Conservation (phyloP, 1,140 invertebrate genomes). For the Lasioglossum albipes region DNA sequence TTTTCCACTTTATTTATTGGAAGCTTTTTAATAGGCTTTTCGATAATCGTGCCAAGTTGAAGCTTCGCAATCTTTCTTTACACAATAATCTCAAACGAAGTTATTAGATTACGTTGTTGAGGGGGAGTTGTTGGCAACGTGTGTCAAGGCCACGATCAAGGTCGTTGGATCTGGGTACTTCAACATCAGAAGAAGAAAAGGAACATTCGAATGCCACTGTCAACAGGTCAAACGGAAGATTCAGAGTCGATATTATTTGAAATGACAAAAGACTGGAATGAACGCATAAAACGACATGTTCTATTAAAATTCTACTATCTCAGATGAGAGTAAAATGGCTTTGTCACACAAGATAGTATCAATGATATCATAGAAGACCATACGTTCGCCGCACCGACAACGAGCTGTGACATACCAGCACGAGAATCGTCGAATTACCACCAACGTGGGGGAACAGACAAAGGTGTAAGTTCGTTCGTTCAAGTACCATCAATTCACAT, state of each 20-base stretch:
- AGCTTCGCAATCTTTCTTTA: no score
- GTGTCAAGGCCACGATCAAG: no score
- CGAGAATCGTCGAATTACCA: conserved; percentile 93
- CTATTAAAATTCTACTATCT: conserved; percentile 94
- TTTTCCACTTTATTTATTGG: no score
- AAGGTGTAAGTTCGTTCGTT: conserved; percentile 97
- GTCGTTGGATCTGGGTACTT: no score
- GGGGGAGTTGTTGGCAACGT: no score
- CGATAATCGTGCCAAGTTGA: no score
- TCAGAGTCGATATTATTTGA: conserved; percentile 45
- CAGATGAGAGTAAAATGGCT: conserved; percentile 96
- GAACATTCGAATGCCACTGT: conserved; percentile 83
- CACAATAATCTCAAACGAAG: no score
- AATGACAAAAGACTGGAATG: conserved; percentile 81
- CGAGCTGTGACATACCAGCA: conserved; percentile 90
- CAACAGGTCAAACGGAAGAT: conserved; percentile 74
- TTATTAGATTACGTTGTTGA: no score
- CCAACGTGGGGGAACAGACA: conserved; percentile 97
- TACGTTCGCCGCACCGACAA: conserved; percentile 89
- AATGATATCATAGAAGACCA: conserved; percentile 91
- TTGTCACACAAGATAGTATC: conserved; percentile 91
- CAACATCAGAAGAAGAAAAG: conserved; percentile 81
- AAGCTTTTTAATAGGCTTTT: no score
- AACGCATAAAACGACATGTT: conserved; percentile 88
- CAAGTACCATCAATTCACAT: conserved; percentile 94